Percentiles rank a stretch among this genome's conserved stretches.
Evolutionary conservation across 2,113 vertebrate species (phyloP).

Genomic region (Orthonyx spaldingii): DNA sequence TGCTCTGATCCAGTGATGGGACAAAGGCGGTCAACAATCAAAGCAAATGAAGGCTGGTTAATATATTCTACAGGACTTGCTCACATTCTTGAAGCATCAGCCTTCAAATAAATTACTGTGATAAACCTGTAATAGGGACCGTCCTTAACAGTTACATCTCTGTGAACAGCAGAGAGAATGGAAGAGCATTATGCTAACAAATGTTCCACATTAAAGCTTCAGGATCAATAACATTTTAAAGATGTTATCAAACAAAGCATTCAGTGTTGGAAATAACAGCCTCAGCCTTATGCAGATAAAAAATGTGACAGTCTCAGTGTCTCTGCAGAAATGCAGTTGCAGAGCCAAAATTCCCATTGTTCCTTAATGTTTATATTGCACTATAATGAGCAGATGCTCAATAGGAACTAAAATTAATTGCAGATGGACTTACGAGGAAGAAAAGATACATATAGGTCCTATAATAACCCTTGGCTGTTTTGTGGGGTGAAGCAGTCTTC

Average conservation of each 20-base stretch:
- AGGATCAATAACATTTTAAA: slow-evolving; percentile 14
- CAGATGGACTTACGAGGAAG: neutral
- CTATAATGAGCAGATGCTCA: neutral
- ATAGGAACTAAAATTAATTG: neutral
- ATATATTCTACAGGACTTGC: neutral
- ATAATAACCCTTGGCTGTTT: neutral
- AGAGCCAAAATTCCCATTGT: neutral
- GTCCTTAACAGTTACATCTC: neutral
- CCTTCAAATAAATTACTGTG: slow-evolving; percentile 7
- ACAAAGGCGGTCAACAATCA: neutral
- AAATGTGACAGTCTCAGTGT: neutral
- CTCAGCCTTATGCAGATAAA: neutral
- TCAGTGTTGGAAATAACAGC: neutral
- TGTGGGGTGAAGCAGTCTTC: neutral
- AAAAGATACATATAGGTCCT: neutral
- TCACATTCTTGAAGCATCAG: neutral
- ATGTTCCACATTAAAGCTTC: slow-evolving; percentile 33
- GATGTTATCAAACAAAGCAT: slow-evolving; percentile 12
- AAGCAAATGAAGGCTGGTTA: neutral
- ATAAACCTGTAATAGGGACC: neutral
- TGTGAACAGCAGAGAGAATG: neutral
- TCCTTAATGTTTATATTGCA: neutral
- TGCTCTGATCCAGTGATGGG: neutral
- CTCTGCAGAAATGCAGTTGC: neutral
- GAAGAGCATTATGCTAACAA: slow-evolving; percentile 21